These are phyloP conservation scores for Isurus oxyrinchus DNA, from an alignment of 2,113 vertebrate genomes.

Conservation along the genomic window DNA sequence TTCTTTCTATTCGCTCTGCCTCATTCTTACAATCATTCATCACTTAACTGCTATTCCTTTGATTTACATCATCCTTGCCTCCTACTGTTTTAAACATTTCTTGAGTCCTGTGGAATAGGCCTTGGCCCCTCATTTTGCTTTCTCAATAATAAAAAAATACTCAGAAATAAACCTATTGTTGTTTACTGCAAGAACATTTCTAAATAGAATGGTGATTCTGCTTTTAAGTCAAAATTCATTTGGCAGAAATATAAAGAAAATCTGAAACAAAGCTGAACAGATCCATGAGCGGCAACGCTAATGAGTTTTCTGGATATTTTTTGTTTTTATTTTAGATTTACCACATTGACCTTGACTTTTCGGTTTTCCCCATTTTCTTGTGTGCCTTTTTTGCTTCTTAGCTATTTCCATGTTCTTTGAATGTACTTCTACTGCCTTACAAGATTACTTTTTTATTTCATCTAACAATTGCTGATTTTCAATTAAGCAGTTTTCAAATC, in stretches of 20 bases:
- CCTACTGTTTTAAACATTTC: neutral
- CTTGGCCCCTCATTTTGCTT: neutral
- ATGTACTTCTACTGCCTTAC: neutral
- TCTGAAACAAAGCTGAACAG: neutral
- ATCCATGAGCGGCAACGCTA: neutral
- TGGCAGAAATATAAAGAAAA: neutral
- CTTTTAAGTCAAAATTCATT: neutral
- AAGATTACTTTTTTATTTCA: neutral
- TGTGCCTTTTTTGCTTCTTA: neutral
- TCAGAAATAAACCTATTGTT: neutral
- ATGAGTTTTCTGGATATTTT: neutral
- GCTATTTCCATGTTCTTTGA: neutral
- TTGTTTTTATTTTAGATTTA: neutral
- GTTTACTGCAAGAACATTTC: neutral
- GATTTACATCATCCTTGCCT: neutral
- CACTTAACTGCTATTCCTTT: neutral
- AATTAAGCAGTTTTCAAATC: neutral
- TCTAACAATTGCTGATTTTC: neutral
- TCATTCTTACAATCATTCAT: neutral
- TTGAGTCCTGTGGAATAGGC: neutral
- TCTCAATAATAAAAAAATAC: neutral
- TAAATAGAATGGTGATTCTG: neutral
- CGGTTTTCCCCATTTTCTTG: neutral
- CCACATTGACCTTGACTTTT: neutral
- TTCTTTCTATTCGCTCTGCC: neutral